A percentile compares a stretch with the other conserved stretches of the same genome.
Evolutionary conservation across 2,797 vertebrate species (phyloP).

Genomic region (Enoplosus armatus): DNA sequence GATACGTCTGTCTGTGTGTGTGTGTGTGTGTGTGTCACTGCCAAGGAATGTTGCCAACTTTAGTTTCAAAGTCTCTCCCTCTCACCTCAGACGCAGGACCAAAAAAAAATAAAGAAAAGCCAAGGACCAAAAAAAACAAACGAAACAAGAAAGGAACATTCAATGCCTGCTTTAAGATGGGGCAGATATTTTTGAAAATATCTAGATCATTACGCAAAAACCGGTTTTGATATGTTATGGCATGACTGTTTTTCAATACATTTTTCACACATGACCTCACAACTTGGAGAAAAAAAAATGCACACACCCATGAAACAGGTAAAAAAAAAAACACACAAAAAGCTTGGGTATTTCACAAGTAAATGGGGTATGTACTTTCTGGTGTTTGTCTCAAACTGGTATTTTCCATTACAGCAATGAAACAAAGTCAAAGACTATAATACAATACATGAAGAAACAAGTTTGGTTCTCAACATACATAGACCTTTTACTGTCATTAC

Average conservation of each 20-base stretch:
- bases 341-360: slow-evolving; percentile 67
- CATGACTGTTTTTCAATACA: slow-evolving; percentile 97
- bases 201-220: slow-evolving; percentile 91
- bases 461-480: not conserved
- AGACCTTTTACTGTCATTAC: not conserved
- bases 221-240: slow-evolving; percentile 93
- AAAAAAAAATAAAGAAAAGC: too few relatives aligned
- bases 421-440: slow-evolving; percentile 16
- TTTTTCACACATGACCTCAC: slow-evolving; percentile 97
- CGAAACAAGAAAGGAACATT: slow-evolving; percentile 66
- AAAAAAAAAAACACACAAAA: slow-evolving; percentile 71
- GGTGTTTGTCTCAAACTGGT: slow-evolving; percentile 41
- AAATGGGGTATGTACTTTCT: slow-evolving; percentile 38
- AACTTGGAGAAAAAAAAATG: slow-evolving; percentile 75
- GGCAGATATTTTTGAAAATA: slow-evolving; percentile 69
- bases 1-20: slow-evolving; percentile 62
- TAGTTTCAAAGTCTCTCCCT: slow-evolving; percentile 67
- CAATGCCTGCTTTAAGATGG: slow-evolving; percentile 68
- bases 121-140: slow-evolving; percentile 58
- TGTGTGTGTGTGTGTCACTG: slow-evolving; percentile 62
- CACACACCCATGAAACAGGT: slow-evolving; percentile 93
- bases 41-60: slow-evolving; percentile 78
- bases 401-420: slow-evolving; percentile 55
- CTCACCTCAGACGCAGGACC: slow-evolving; percentile 64
- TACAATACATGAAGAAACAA: not conserved